Conservation (phyloP, 1,140 invertebrate species). For the Calliopsis andreniformis region DNA sequence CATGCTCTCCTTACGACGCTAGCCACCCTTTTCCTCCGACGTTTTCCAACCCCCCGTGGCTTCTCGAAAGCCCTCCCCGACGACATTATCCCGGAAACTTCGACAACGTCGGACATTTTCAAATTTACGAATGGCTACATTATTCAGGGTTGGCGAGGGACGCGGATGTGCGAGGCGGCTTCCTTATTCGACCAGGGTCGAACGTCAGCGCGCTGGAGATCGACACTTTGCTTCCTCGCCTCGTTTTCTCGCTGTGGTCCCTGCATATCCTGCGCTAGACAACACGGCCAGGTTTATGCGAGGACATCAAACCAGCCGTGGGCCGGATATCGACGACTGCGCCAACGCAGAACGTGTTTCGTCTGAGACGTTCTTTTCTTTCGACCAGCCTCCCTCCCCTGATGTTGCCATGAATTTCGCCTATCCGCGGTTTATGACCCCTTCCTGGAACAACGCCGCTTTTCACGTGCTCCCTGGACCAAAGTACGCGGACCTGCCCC, state of each 20-base stretch:
- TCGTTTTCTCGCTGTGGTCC: not conserved
- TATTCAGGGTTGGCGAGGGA: slow-evolving; percentile 41
- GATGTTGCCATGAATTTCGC: slow-evolving; percentile 55
- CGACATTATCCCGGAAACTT: slow-evolving; percentile 42
- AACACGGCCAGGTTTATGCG: slow-evolving; percentile 56
- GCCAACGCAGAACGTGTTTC: slow-evolving; percentile 12
- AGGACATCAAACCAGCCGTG: slow-evolving; percentile 60
- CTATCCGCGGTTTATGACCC: slow-evolving; percentile 60
- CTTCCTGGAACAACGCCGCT: slow-evolving; percentile 49
- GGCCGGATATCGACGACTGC: slow-evolving; percentile 63
- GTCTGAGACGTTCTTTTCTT: slow-evolving; percentile 10
- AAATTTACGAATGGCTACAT: slow-evolving; percentile 63
- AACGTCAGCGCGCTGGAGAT: slow-evolving; percentile 28
- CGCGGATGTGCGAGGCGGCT: slow-evolving; percentile 13
- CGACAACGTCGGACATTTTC: slow-evolving; percentile 38
- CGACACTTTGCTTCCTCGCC: slow-evolving; percentile 24
- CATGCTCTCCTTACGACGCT: slow-evolving; percentile 17
- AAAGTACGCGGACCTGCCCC: slow-evolving; percentile 32
- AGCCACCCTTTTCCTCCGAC: not conserved
- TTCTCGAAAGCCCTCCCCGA: not conserved
- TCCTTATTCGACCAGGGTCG: slow-evolving; percentile 32
- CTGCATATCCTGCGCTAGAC: slow-evolving; percentile 2
- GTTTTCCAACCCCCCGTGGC: not conserved
- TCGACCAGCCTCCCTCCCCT: not conserved
- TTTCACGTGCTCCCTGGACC: slow-evolving; percentile 41